Conservation (phyloP, 2,797 vertebrate species). For the Darevskia mixta region DNA sequence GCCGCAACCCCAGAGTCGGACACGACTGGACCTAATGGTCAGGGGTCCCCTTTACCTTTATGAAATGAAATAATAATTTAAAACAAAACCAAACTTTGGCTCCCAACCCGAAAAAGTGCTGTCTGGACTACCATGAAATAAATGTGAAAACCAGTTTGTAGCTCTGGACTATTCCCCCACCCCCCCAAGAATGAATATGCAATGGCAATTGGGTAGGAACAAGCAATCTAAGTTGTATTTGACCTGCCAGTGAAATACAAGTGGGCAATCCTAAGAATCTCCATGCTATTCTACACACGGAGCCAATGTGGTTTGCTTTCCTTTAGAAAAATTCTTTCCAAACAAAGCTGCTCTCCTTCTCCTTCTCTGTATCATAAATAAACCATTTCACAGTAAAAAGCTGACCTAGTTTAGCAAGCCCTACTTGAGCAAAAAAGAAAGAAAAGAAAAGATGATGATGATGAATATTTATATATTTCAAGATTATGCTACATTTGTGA, state of each 20-base stretch:
- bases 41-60: no score
- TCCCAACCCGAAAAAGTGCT: no score
- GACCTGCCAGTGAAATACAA: no score
- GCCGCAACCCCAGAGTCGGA: no score
- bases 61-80: no score
- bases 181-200: no score
- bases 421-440: slow-evolving; percentile 43
- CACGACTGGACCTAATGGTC: no score
- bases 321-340: background rate
- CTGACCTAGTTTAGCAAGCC: slow-evolving; percentile 67
- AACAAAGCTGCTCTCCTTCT: background rate
- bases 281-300: background rate
- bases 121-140: background rate
- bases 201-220: background rate
- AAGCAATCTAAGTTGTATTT: background rate
- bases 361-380: slow-evolving; percentile 41
- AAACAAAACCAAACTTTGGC: no score
- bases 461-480: slow-evolving; percentile 42
- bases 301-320: background rate
- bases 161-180: background rate
- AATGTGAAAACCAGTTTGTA: background rate
- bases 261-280: no score
- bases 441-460: background rate
- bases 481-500: background rate
- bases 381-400: slow-evolving; percentile 60